Evolutionary conservation across 2,888 invertebrate species (phyloP), one percentile per base, ranked within the genome.

Genomic region (Palloptera scutellata): DNA sequence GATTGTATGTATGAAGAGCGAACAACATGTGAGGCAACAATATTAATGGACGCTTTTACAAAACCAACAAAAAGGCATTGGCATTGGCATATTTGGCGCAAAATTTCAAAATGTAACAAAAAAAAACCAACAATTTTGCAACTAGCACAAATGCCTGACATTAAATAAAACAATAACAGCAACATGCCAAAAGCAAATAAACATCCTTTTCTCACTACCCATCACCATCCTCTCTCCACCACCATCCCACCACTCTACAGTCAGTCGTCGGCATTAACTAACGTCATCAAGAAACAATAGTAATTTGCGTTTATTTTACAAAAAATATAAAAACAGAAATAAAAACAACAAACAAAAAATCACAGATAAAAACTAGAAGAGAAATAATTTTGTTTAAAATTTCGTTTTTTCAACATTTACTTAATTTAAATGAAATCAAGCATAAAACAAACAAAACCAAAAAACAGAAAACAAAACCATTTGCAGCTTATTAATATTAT

Each of bases 281-380:
- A 43, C 43, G 58, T 59, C 64, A 59, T 43, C 30, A 15, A 53
- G 20, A 51, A 30, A 17, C 17, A 52, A 42, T 30, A 30, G 20
- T 52, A 19, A 59, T 59, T 59, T 64, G 52, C 59, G 58, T 59
- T 64, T 59, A 64, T 64, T 63, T 64, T 52, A 64, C 52, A 59
- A 48, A 19, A n/a, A 30, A 30, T 6, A 30, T 30, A 30, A 30
- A 30, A 30, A 30, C 30, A 30, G 30, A 30, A 30, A n/a, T 57
- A 41, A 9, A 45, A 52, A 30, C 12, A 52, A 19, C 30, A 15
- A 58, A 57, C 17, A 55, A 53, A 43, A 20, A 57, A 58, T 1
- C 11, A 17, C 6, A 52, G 1, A 5, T 20, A 43, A 45, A 59
- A 52, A n/a, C 17, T 13, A 10, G 12, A 20, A 63, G 55, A 57